Evolutionary conservation across 92 coral and sea anemone genomes (phyloP).

Genomic region (Parazoanthus swiftii): DNA sequence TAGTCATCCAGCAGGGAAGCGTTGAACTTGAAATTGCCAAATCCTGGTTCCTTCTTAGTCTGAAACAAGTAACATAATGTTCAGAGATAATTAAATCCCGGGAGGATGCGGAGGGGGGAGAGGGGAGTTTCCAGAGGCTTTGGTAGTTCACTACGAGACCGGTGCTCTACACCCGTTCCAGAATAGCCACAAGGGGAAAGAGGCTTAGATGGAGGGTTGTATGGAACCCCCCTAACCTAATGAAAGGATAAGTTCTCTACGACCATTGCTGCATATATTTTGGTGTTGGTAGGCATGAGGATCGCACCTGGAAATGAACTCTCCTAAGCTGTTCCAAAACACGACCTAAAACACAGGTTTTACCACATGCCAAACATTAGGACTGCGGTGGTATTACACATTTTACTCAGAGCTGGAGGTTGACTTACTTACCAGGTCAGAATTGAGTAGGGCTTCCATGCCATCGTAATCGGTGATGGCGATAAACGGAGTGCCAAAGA

Average conservation of each 20-base stretch:
- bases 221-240: no score
- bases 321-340: not conserved
- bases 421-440: conserved; percentile 58
- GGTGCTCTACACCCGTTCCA: no score
- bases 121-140: no score
- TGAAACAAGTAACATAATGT: not conserved
- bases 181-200: no score
- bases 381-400: not conserved
- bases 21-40: conserved; percentile 83
- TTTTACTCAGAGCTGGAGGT: not conserved
- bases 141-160: no score
- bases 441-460: conserved; percentile 61
- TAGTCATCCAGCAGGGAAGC: conserved; percentile 71
- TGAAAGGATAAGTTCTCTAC: no score
- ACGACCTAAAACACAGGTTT: not conserved
- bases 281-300: no score
- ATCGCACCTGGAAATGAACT: not conserved
- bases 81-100: not conserved
- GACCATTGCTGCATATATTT: no score
- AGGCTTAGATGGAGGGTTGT: no score
- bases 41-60: conserved; percentile 82
- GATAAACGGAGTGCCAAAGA: conserved; percentile 77
- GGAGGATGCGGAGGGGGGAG: no score
- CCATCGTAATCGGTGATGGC: conserved; percentile 82
- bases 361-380: not conserved